phyloP scores from a whole-genome alignment of 2,888 invertebrate species.

The Nomada ferruginata region DNA sequence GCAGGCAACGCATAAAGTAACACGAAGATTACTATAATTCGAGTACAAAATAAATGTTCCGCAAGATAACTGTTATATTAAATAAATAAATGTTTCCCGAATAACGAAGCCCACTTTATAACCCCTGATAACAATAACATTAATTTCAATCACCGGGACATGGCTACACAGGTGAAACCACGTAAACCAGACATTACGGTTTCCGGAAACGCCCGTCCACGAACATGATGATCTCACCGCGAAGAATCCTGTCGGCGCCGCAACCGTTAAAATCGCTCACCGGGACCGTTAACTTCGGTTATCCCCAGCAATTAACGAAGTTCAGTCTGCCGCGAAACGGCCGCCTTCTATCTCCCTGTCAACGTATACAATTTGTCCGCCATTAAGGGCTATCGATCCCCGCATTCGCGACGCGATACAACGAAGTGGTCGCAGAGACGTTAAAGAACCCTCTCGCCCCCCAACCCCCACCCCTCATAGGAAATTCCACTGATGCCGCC shows the following conservation, averaged over 20 bases:
- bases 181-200: conserved; percentile 67
- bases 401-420: conserved; percentile 32
- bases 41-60: background rate
- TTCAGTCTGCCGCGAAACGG: conserved; percentile 56
- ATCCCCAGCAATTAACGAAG: conserved; percentile 74
- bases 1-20: background rate
- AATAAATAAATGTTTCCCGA: background rate
- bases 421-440: background rate
- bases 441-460: conserved; percentile 1
- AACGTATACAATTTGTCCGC: conserved; percentile 57
- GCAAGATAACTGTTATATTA: too few relatives aligned
- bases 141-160: background rate
- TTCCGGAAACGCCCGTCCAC: conserved; percentile 19
- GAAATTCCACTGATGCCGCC: conserved; percentile 29
- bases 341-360: conserved; percentile 54
- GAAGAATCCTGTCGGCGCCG: conserved; percentile 66
- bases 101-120: background rate
- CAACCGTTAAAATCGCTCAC: conserved; percentile 72
- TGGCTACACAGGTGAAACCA: conserved; percentile 70
- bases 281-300: conserved; percentile 65
- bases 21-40: conserved; percentile 5
- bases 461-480: background rate
- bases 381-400: conserved; percentile 55
- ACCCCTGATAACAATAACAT: background rate
- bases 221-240: conserved; percentile 57